Evolutionary conservation across 2,797 vertebrate genomes (phyloP).

Genomic region (Poecilia wingei): DNA sequence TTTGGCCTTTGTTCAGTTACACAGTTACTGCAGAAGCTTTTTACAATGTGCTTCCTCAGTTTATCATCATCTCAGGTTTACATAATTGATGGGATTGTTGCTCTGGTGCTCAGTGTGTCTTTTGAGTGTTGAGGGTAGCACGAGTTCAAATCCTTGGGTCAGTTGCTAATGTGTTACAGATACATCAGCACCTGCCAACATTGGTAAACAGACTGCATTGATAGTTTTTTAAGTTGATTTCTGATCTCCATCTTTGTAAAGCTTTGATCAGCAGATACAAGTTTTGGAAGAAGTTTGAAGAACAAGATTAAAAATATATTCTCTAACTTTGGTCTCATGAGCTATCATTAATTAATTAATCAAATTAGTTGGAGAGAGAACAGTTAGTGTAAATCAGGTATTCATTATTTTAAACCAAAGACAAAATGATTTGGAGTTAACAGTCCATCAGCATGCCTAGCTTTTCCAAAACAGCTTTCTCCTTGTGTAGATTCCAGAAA

Average conservation of each 20-base stretch:
- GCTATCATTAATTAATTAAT: background rate
- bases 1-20: background rate
- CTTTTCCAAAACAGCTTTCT: background rate
- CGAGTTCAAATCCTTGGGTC: constrained; percentile 12
- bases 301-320: background rate
- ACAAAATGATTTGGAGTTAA: background rate
- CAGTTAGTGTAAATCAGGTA: background rate
- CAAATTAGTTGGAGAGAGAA: background rate
- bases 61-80: background rate
- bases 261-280: background rate
- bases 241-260: background rate
- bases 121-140: background rate
- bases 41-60: background rate
- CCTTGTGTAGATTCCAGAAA: background rate
- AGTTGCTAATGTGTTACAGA: constrained; percentile 20
- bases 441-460: background rate
- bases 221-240: background rate
- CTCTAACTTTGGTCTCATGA: background rate
- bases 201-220: background rate
- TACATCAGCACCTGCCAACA: background rate
- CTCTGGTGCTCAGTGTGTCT: background rate
- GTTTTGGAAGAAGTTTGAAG: background rate
- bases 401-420: background rate
- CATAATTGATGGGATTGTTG: background rate
- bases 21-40: background rate